Base-by-base conservation (phyloP, 2,113 vertebrate species). In the Pelmatolapia mariae region DNA sequence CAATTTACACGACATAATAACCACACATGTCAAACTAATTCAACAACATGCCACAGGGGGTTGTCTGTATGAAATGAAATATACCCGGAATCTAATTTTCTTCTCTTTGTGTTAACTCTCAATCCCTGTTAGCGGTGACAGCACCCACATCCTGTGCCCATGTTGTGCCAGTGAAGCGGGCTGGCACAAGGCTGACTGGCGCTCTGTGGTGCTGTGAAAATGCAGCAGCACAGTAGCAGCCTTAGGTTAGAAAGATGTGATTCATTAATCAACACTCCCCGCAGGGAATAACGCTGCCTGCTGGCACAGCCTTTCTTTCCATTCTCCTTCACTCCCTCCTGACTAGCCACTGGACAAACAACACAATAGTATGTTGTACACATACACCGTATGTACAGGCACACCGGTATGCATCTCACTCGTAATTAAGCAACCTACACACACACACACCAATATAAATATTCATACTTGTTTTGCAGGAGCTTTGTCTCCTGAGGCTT, bases 191-290 rank as follows among this genome's bases (percentile, higher is more conserved):
- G 88, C 89, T 89, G 87, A 87, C 91, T 90, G 86, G 83, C 63
- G 13, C 92, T 91, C 88, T 81, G 88, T 86, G 76, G 86, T 82
- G 36, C 89, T 92, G 93, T 89, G 89, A 93, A 93, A 95, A 81
- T 91, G 92, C 86, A 91, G 89, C 66, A 33, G 87, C 89, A 57
- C 87, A 86, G 85, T 68, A 79, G 86, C 91, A 80, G 89, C 91
- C 93, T 84, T 84, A 89, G 93, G 92, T 95, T 92, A 94, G 88
- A 93, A 90, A 93, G 90, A 93, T 92, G 91, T 87, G 93, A 95
- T 95, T 96, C 95, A 96, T 96, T 96, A 95, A 96, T 96, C 94
- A 95, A 91, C 91, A 45, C 89, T 83, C 85, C 88, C 93, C 73
- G 68, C 88, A 19, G 85, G 89, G 92, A 93, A 92, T 91, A 81